A percentile compares a stretch with the other conserved stretches of the same genome.
These are phyloP conservation scores for Spondyliosoma cantharus DNA, from an alignment of 2,797 vertebrate genomes.

Conservation along the genomic window DNA sequence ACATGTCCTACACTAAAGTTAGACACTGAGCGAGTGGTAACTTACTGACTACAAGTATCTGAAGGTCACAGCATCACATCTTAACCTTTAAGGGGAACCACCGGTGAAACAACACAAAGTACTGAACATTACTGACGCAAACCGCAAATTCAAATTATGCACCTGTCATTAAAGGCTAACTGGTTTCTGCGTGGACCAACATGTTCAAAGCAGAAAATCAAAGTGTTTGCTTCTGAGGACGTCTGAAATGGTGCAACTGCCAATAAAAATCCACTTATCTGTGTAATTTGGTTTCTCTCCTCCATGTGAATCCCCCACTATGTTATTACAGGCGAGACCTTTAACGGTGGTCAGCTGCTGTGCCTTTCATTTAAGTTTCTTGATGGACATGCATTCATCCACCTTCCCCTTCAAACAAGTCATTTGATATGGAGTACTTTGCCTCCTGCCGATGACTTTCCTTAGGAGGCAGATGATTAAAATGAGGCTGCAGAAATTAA, in stretches of 20 bases:
- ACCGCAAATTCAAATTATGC: slow-evolving; percentile 29
- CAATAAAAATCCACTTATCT: slow-evolving; percentile 43
- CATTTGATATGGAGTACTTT: slow-evolving; percentile 39
- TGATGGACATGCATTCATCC: slow-evolving; percentile 48
- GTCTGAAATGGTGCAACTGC: slow-evolving; percentile 14
- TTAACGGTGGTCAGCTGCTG: slow-evolving; percentile 38
- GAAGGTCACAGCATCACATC: slow-evolving; percentile 24
- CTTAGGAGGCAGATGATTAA: neutral
- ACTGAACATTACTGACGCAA: slow-evolving; percentile 14
- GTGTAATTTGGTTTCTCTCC: slow-evolving; percentile 39
- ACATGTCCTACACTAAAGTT: neutral
- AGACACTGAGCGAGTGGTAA: neutral
- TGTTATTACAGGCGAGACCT: slow-evolving; percentile 52
- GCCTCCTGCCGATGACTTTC: slow-evolving; percentile 24
- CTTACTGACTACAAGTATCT: neutral
- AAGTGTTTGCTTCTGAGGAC: slow-evolving; percentile 60
- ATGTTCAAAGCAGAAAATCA: slow-evolving; percentile 68
- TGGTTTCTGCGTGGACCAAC: slow-evolving; percentile 19
- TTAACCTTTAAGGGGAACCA: slow-evolving; percentile 20
- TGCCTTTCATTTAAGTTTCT: slow-evolving; percentile 53
- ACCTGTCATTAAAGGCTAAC: neutral
- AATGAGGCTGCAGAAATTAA: slow-evolving; percentile 16
- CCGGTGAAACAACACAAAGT: neutral
- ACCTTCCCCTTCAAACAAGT: slow-evolving; percentile 22
- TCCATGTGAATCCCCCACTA: slow-evolving; percentile 13